Percentiles rank a stretch among this genome's conserved stretches.
These are phyloP conservation scores for Dufourea novaeangliae DNA, from an alignment of 1,140 invertebrate species.

Conservation along the genomic window DNA sequence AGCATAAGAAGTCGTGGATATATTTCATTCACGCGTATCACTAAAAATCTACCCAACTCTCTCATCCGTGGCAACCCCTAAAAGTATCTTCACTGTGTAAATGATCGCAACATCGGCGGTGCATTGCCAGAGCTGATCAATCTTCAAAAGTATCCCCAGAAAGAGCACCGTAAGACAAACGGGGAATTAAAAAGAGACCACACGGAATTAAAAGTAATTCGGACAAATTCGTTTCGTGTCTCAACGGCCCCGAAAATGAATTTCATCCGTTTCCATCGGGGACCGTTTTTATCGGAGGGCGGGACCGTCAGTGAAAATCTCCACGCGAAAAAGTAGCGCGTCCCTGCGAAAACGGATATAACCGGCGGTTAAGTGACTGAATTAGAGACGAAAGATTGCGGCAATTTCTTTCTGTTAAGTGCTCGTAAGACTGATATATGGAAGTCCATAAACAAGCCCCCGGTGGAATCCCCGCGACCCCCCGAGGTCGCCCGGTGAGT, in stretches of 20 bases:
- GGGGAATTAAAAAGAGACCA: too few relatives aligned
- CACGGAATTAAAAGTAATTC: conserved; percentile 4
- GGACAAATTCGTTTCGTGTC: not conserved
- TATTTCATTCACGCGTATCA: too few relatives aligned
- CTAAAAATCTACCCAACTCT: too few relatives aligned
- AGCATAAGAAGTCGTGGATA: too few relatives aligned
- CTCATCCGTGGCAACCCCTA: too few relatives aligned
- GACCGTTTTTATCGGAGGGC: not conserved
- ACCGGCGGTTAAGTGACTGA: conserved; percentile 59
- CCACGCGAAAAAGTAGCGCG: not conserved
- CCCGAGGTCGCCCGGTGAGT: conserved; percentile 34
- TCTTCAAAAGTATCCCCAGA: too few relatives aligned
- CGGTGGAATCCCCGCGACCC: conserved; percentile 36
- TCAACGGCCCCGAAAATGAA: not conserved
- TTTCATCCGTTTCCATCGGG: not conserved
- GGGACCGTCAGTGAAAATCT: conserved; percentile 1
- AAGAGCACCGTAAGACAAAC: too few relatives aligned
- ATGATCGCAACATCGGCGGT: too few relatives aligned
- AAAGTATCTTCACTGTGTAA: too few relatives aligned
- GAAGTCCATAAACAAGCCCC: conserved; percentile 58
- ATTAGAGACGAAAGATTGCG: conserved; percentile 63
- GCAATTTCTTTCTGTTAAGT: conserved; percentile 67
- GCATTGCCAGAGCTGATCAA: too few relatives aligned
- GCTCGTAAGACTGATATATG: conserved; percentile 65
- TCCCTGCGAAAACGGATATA: conserved; percentile 18